Conservation (phyloP, 2,888 invertebrate species). For the Bimastos eiseni region DNA sequence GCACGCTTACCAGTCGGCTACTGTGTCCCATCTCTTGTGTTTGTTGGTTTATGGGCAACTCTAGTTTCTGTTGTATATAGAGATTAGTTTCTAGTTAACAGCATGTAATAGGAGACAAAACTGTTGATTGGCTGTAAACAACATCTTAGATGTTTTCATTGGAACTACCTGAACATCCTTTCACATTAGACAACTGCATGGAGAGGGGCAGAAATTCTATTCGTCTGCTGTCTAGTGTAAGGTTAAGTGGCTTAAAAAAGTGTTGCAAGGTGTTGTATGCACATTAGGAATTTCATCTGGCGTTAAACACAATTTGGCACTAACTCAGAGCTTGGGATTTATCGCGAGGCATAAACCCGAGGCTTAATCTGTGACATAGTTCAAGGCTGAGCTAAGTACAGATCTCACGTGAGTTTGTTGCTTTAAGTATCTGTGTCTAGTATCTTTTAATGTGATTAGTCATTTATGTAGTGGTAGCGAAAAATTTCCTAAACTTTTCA, state of each 20-base stretch:
- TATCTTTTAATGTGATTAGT: too few species aligned
- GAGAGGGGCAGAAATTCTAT: neutral
- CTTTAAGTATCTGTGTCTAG: too few species aligned
- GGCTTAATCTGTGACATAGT: too few species aligned
- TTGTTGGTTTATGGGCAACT: too few species aligned
- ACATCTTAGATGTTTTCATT: neutral
- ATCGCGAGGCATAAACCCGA: too few species aligned
- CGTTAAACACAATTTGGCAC: neutral
- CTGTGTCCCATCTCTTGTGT: too few species aligned
- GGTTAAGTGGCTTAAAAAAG: neutral
- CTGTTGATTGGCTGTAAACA: neutral
- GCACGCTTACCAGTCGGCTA: too few species aligned
- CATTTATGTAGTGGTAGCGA: too few species aligned
- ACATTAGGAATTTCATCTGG: neutral
- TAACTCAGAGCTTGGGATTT: neutral
- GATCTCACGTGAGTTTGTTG: too few species aligned
- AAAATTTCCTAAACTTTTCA: too few species aligned
- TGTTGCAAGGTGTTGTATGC: neutral
- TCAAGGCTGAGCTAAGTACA: too few species aligned
- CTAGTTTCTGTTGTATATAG: neutral
- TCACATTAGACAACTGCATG: neutral
- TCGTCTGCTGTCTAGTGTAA: neutral
- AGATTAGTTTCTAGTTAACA: neutral
- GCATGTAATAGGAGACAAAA: neutral
- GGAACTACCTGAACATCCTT: neutral